Evolutionary conservation across 2,113 vertebrate species (phyloP), one percentile per base, ranked within the genome.

Genomic region (Neolamprologus hecqui): DNA sequence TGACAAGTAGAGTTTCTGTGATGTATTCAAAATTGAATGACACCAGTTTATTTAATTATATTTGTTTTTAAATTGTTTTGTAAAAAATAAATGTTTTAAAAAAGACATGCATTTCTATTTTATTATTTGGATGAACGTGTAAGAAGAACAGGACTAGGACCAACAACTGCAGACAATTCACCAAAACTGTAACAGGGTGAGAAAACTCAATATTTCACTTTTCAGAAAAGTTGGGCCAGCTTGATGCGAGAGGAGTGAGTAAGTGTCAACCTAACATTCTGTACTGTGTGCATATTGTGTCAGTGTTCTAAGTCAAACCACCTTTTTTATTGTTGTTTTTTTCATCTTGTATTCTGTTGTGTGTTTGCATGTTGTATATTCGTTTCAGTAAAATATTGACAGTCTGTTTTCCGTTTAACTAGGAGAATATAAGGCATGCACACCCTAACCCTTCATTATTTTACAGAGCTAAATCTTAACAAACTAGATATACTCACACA

Each of bases 311-410:
- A 37, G 17, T 37, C 15, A 65, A 65, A 37, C 33, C 60, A 37
- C 6, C 19, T 21, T 65, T 65, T 65, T 65, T 65, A n/a, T n/a
- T 63, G 15, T 12, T 63, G 6, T 65, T 65, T 13, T 37, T 37
- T 65, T 65, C 6, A 65, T 37, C 17, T 37, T 65, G 60, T 37
- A 21, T 65, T 21, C 33, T 21, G 60, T 21, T 13, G 33, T 13
- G 21, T 37, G 60, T 65, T 65, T 65, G 10, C 33, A 37, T 37
- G 19, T 60, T 60, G 28, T 60, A 33, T 60, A 19, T 33, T 6
- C 0, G 0, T 21, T 65, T 37, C 33, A 37, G 33, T 21, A 37
- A 65, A 65, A 65, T 65, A 65, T 65, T 37, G 17, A 0, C 17
- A n/a, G 60, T 33, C 60, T 65, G 60, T 65, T 65, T 65, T 37